Conservation (phyloP, 2,113 vertebrate genomes). For the Sinosuthora webbiana region DNA sequence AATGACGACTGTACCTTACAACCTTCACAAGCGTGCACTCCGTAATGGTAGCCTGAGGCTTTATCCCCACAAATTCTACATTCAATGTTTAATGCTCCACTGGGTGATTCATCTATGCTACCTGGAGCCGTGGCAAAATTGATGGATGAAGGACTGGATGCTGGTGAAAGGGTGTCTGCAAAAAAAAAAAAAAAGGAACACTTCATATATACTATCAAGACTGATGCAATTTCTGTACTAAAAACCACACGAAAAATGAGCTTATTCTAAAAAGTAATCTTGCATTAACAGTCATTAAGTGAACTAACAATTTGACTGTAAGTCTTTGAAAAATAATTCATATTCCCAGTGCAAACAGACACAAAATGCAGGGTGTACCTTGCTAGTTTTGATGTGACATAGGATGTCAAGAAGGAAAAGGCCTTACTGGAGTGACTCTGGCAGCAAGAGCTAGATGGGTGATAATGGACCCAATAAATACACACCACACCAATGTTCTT, state of each 20-base stretch:
- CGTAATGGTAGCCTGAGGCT: slow-evolving; percentile 96
- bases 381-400: neutral
- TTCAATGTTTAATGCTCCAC: slow-evolving; percentile 82
- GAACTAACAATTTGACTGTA: neutral
- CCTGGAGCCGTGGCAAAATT: slow-evolving; percentile 63
- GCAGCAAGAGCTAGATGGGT: neutral
- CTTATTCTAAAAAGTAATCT: neutral
- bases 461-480: neutral
- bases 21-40: slow-evolving; percentile 98
- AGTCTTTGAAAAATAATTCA: neutral
- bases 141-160: slow-evolving; percentile 88
- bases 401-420: neutral
- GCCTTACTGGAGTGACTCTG: neutral
- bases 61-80: slow-evolving; percentile 94
- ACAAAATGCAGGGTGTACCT: neutral
- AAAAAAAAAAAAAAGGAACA: slow-evolving; percentile 24
- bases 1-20: slow-evolving; percentile 85
- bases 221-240: neutral
- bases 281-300: neutral
- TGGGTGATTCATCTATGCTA: slow-evolving; percentile 71
- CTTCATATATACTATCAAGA: neutral
- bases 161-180: slow-evolving; percentile 89
- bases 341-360: neutral
- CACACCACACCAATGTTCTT: neutral
- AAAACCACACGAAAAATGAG: neutral